Conservation (phyloP, 2,888 invertebrate species). For the Myopa tessellatipennis region DNA sequence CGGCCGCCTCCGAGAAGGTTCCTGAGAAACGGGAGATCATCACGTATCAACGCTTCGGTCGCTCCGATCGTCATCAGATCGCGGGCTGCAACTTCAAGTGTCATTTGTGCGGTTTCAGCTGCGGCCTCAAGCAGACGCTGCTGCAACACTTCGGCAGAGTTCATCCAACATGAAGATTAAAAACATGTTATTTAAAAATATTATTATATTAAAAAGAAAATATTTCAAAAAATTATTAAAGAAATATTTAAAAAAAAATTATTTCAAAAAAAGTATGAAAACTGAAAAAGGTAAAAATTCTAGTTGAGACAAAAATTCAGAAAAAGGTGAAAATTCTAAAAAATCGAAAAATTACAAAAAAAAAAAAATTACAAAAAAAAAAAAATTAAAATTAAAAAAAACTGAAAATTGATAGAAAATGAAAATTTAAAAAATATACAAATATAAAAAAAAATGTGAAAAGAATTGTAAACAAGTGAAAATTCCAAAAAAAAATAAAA, state of each 20-base stretch:
- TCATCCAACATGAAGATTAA: constrained; percentile 54
- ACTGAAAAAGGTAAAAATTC: too few relatives aligned
- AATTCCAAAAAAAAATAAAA: too few relatives aligned
- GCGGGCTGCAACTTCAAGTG: constrained; percentile 56
- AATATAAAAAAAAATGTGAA: too few relatives aligned
- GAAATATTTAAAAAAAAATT: constrained; percentile 22
- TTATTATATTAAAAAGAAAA: too few relatives aligned
- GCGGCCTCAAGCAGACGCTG: constrained; percentile 54
- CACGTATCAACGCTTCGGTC: constrained; percentile 60
- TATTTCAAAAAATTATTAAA: too few relatives aligned
- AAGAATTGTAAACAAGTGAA: too few relatives aligned
- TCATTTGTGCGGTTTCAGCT: constrained; percentile 60
- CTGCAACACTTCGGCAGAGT: constrained; percentile 55
- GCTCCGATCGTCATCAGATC: constrained; percentile 52
- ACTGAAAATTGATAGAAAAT: too few relatives aligned
- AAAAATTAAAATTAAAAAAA: background rate
- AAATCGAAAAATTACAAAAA: constrained; percentile 7
- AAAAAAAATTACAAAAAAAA: constrained; percentile 22
- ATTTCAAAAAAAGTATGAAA: background rate
- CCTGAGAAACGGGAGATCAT: constrained; percentile 48
- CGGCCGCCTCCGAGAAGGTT: background rate
- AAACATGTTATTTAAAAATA: background rate
- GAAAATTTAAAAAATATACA: too few relatives aligned
- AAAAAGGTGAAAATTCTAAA: constrained; percentile 17
- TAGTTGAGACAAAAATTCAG: too few relatives aligned